phyloP scores from a whole-genome alignment of 1,140 invertebrate genomes.

The Rhopalosiphum maidis region DNA sequence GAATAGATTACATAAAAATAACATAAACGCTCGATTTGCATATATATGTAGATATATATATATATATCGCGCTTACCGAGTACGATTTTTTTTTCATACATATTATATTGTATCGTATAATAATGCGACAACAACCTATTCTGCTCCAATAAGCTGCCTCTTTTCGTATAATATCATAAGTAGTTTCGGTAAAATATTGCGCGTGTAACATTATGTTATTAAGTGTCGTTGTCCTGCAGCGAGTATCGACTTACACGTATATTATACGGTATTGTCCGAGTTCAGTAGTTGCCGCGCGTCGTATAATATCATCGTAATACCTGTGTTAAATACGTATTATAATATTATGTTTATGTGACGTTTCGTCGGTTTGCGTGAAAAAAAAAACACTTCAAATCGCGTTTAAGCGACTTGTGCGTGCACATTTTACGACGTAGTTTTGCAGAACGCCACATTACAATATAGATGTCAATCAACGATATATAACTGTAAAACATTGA shows the following conservation, averaged over 20 bases:
- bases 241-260: not conserved
- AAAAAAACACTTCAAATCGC: not conserved
- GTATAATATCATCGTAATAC: too few species aligned
- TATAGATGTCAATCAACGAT: not conserved
- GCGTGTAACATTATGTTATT: not conserved
- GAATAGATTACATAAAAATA: not conserved
- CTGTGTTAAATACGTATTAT: too few species aligned
- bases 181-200: slow-evolving; percentile 17
- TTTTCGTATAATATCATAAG: not conserved
- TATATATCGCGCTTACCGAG: not conserved
- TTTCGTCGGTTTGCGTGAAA: not conserved
- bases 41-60: not conserved
- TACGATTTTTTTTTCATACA: not conserved
- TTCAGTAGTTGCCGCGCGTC: not conserved
- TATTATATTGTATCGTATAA: not conserved
- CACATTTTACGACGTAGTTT: not conserved
- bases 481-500: not conserved
- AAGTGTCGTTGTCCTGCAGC: not conserved
- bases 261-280: not conserved
- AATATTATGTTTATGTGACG: not conserved
- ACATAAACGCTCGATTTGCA: not conserved
- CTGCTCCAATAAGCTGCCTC: not conserved
- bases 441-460: not conserved
- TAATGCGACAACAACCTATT: not conserved
- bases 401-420: not conserved